Percentiles rank a stretch among this genome's conserved stretches.
phyloP scores from a whole-genome alignment of 2,888 invertebrate species.

The Tenthredo mesomela region DNA sequence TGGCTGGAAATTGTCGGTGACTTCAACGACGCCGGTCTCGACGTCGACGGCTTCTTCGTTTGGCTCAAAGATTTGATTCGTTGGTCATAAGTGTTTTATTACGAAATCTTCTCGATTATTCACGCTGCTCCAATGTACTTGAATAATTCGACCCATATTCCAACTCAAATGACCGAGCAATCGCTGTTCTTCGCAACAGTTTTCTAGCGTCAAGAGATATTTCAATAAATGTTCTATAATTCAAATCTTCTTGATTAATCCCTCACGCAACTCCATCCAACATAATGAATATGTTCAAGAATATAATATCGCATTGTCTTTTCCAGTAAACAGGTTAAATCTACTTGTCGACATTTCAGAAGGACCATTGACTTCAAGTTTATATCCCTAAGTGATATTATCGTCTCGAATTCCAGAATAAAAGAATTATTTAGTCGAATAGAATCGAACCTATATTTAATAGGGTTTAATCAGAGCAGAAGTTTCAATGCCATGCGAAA shows the following conservation, averaged over 20 bases:
- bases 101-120: not conserved
- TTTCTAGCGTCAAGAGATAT: not conserved
- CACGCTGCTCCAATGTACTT: not conserved
- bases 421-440: too few species aligned
- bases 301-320: not conserved
- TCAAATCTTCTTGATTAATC: not conserved
- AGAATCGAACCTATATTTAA: too few species aligned
- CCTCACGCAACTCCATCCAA: not conserved
- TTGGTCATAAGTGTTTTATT: constrained; percentile 26
- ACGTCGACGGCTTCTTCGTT: constrained; percentile 53
- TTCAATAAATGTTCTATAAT: not conserved
- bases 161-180: not conserved
- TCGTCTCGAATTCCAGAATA: too few species aligned
- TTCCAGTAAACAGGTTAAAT: not conserved
- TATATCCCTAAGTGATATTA: too few species aligned
- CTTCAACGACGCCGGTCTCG: constrained; percentile 53
- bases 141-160: not conserved
- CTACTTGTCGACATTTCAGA: too few species aligned
- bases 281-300: not conserved
- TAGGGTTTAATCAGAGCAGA: too few species aligned
- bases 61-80: constrained; percentile 59
- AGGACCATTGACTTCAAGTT: too few species aligned
- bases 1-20: not conserved
- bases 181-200: not conserved
- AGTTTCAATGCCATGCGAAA: too few species aligned